A percentile compares a stretch with the other conserved stretches of the same genome.
phyloP scores from a whole-genome alignment of 1,140 invertebrate species.

The Brachionus sp. region DNA sequence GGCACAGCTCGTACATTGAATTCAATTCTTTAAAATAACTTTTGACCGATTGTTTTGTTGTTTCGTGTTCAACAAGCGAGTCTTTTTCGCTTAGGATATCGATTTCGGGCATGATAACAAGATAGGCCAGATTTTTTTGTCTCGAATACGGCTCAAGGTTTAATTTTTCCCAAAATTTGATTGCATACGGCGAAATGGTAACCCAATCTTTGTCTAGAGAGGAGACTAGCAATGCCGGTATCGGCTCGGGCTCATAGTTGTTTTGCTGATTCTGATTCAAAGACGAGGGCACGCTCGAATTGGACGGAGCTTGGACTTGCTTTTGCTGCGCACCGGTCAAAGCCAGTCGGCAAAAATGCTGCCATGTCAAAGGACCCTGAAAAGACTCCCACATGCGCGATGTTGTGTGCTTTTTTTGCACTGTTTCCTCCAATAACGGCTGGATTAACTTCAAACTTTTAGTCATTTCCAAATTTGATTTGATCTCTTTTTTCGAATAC shows the following conservation, averaged over 20 bases:
- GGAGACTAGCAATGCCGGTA: conserved; percentile 77
- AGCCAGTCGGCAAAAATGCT: conserved; percentile 39
- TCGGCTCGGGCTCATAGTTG: conserved; percentile 85
- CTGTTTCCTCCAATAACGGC: conserved; percentile 86
- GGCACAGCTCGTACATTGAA: conserved; percentile 83
- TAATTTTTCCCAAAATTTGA: conserved; percentile 76
- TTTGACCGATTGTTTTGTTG: conserved; percentile 65
- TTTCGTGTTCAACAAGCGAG: not conserved
- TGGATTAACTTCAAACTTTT: conserved; percentile 74
- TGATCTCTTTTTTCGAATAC: conserved; percentile 9
- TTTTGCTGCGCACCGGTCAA: conserved; percentile 20
- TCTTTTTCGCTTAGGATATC: conserved; percentile 65
- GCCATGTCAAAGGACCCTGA: conserved; percentile 29
- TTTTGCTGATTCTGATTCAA: conserved; percentile 67
- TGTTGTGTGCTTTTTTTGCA: conserved; percentile 84
- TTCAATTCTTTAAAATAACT: conserved; percentile 88
- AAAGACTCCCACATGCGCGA: conserved; percentile 65
- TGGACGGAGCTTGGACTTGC: not conserved
- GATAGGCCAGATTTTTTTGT: conserved; percentile 83
- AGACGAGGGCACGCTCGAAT: not conserved
- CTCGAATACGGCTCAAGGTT: conserved; percentile 88
- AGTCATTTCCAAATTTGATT: conserved; percentile 43
- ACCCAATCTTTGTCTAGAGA: conserved; percentile 87
- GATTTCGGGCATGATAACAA: conserved; percentile 87
- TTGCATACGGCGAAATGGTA: conserved; percentile 81